Evolutionary conservation across 1,140 invertebrate genomes (phyloP).

Genomic region (Drosophila miranda): DNA sequence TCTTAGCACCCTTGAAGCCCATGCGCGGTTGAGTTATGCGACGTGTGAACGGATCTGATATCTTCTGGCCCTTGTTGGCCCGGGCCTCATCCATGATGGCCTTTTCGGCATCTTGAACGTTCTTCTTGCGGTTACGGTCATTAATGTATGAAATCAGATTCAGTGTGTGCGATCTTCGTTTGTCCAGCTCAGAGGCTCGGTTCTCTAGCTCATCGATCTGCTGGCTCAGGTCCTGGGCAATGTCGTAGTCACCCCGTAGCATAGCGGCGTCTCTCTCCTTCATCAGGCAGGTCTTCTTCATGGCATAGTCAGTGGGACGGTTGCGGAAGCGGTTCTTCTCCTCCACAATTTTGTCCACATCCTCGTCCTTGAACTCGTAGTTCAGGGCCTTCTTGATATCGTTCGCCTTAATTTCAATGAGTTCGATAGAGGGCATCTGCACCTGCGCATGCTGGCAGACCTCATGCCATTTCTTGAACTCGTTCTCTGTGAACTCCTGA

Average conservation of each 20-base stretch:
- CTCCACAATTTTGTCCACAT: constrained; percentile 91
- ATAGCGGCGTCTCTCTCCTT: constrained; percentile 87
- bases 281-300: constrained; percentile 97
- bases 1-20: constrained; percentile 87
- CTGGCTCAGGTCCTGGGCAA: constrained; percentile 86
- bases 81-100: constrained; percentile 93
- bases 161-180: constrained; percentile 92
- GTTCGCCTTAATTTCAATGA: constrained; percentile 92
- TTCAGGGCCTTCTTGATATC: constrained; percentile 95
- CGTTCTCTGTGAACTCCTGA: constrained; percentile 95
- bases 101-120: constrained; percentile 96
- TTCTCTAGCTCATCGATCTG: constrained; percentile 93
- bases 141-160: constrained; percentile 98
- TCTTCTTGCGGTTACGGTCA: constrained; percentile 95
- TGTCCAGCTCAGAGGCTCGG: constrained; percentile 94
- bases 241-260: constrained; percentile 90
- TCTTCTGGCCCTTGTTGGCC: constrained; percentile 91
- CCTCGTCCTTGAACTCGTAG: constrained; percentile 93
- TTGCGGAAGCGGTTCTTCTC: constrained; percentile 97
- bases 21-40: constrained; percentile 95
- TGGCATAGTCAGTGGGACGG: constrained; percentile 97
- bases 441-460: constrained; percentile 90
- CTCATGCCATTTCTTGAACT: constrained; percentile 97
- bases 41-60: constrained; percentile 97
- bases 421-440: constrained; percentile 91